Evolutionary conservation across 2,113 vertebrate genomes (phyloP), one percentile per base, ranked within the genome.

Genomic region (Chloropsis cyanopogon): DNA sequence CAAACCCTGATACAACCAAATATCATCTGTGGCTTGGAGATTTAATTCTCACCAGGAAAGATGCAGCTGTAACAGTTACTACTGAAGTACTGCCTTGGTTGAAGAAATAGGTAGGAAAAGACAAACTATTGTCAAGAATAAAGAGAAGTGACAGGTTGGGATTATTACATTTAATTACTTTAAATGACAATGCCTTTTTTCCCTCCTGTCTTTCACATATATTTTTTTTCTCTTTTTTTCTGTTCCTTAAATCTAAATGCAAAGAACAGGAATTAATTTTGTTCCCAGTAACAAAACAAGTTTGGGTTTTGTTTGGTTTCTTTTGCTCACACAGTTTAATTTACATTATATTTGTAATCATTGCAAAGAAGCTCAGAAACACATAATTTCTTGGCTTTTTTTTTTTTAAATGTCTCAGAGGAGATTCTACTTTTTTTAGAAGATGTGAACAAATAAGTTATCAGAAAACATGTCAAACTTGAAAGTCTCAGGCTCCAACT

Each of bases 401-500:
- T 92, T 83, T 29, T 37, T 90, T 91, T 86, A 16, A 61, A 57
- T 29, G 5, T 82, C 90, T 93, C 59, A 18, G 53, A 24, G 33
- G 73, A 90, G 54, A 88, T 33, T 54, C 60, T 54, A 46, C 31
- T 53, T 76, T 88, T 88, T 85, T 90, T 13, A 84, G 61, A 91
- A 79, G 28, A 77, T 80, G 19, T 75, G 75, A 91, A 86, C 77
- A 95, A 97, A 88, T 89, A 94, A 95, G 65, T 88, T 4, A 3
- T 86, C 75, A 82, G 44, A 72, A 92, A 96, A 97, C 18, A 83
- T 28, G 72, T 86, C 52, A 93, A 86, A 91, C 59, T 89, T 69
- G 46, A 89, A 88, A 96, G 49, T 96, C 73, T 77, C 42, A 69
- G 50, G 33, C 33, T 68, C 52, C 93, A 84, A 3, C 28, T 66